A percentile compares a stretch with the other conserved stretches of the same genome.
Conservation (phyloP, 2,888 invertebrate genomes). For the Pachymerium ferrugineum region DNA sequence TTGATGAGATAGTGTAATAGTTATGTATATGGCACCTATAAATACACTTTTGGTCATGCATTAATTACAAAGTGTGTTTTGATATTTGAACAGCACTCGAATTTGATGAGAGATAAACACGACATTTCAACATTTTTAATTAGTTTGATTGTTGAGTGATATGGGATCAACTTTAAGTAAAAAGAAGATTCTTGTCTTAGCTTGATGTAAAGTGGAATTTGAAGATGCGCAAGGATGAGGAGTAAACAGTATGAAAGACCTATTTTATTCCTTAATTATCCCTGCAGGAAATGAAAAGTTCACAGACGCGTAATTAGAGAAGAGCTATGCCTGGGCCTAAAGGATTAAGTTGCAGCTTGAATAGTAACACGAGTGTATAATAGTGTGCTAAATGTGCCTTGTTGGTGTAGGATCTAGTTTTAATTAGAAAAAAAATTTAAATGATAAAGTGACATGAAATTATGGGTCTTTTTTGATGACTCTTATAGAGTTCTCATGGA, state of each 20-base stretch:
- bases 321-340: background rate
- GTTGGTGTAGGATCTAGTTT: background rate
- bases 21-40: no score
- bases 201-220: background rate
- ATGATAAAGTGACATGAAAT: no score
- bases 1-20: no score
- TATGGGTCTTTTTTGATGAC: no score
- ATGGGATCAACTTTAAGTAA: background rate
- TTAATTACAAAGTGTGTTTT: no score
- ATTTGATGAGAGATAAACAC: no score
- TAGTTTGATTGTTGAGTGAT: background rate
- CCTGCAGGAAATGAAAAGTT: background rate
- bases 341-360: background rate
- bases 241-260: no score
- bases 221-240: background rate
- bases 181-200: background rate
- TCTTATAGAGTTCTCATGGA: no score
- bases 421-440: background rate
- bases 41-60: no score
- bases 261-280: background rate
- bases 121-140: no score
- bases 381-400: background rate
- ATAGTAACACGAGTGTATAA: background rate
- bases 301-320: background rate
- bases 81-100: no score